A percentile compares a stretch with the other conserved stretches of the same genome.
Evolutionary conservation across 2,797 vertebrate species (phyloP).

Genomic region (Enoplosus armatus): DNA sequence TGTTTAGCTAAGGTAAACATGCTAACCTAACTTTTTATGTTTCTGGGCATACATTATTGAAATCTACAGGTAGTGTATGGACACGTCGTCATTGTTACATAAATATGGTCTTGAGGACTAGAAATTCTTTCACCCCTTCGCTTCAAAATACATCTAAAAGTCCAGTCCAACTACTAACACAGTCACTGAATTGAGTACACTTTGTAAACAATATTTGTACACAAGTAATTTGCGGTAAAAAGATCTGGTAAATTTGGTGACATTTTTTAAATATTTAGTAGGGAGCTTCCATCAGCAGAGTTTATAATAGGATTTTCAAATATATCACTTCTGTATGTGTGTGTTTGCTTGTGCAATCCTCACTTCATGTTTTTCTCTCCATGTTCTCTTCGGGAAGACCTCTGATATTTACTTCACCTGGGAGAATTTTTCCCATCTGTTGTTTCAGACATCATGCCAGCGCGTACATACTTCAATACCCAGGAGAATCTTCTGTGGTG

Average conservation of each 20-base stretch:
- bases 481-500: conserved; percentile 46
- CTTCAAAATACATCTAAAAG: background rate
- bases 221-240: background rate
- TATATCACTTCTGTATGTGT: background rate
- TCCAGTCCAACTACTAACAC: background rate
- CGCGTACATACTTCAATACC: conserved; percentile 54
- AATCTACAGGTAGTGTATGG: conserved; percentile 2
- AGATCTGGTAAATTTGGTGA: background rate
- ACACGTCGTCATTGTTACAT: background rate
- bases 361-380: conserved; percentile 13
- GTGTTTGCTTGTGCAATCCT: conserved; percentile 35
- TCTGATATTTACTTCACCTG: conserved; percentile 63
- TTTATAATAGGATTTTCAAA: conserved; percentile 30
- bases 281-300: background rate
- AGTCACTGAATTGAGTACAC: background rate
- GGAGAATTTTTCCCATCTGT: conserved; percentile 62
- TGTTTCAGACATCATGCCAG: conserved; percentile 61
- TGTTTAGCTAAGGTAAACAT: conserved; percentile 41
- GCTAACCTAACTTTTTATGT: conserved; percentile 13
- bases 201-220: background rate
- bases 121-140: background rate
- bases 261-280: background rate
- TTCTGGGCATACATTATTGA: background rate
- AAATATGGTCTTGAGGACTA: background rate
- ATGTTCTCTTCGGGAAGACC: conserved; percentile 41